Conservation (phyloP, 2,888 invertebrate genomes). For the Cordilura impudica region DNA sequence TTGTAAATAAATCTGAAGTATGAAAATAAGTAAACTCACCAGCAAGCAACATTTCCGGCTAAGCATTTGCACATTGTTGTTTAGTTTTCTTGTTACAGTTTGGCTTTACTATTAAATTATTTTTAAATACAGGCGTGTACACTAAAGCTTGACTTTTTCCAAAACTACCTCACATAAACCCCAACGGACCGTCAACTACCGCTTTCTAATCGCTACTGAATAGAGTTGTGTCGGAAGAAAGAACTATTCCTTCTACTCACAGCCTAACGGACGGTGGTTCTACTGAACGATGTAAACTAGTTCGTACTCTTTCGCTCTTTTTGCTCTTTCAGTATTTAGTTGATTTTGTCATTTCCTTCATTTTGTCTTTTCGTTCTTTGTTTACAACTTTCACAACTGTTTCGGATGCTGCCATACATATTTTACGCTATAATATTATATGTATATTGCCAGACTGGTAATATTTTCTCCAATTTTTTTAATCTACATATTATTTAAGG, state of each 20-base stretch:
- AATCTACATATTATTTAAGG: too few relatives aligned
- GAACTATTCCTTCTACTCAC: not conserved
- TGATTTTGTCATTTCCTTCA: too few relatives aligned
- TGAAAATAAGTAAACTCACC: conserved; percentile 72
- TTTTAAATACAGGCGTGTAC: not conserved
- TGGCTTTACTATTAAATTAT: not conserved
- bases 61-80: conserved; percentile 73
- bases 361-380: too few relatives aligned
- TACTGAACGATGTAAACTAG: too few relatives aligned
- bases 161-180: not conserved
- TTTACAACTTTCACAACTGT: too few relatives aligned
- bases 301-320: too few relatives aligned
- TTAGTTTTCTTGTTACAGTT: not conserved
- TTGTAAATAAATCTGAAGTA: not conserved
- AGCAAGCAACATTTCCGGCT: conserved; percentile 72
- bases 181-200: not conserved
- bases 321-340: too few relatives aligned
- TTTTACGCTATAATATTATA: too few relatives aligned
- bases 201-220: conserved; percentile 8
- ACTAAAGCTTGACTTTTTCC: not conserved
- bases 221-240: not conserved
- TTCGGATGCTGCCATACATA: too few relatives aligned
- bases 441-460: too few relatives aligned
- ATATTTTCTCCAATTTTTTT: too few relatives aligned
- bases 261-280: too few relatives aligned